Evolutionary conservation across 2,888 invertebrate species (phyloP).

Genomic region (Sesia bembeciformis): DNA sequence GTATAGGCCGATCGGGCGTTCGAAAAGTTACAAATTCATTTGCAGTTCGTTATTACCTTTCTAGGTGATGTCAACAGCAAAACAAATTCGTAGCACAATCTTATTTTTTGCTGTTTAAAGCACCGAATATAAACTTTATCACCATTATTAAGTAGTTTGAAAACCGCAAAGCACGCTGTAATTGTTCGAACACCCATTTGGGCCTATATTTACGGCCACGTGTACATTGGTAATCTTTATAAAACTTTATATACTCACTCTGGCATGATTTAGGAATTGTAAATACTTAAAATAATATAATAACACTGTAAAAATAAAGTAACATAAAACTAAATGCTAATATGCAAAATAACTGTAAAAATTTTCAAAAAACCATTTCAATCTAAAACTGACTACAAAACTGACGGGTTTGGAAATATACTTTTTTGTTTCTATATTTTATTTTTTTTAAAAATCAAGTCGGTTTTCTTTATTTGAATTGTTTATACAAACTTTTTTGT

Average conservation of each 20-base stretch:
- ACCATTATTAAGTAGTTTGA: too few species aligned
- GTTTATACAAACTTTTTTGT: not conserved
- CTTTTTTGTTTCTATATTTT: conserved; percentile 15
- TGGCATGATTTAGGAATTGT: conserved; percentile 46
- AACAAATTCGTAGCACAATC: too few species aligned
- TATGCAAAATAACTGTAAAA: conserved; percentile 46
- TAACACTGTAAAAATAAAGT: conserved; percentile 32
- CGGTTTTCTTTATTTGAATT: conserved; percentile 6
- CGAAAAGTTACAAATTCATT: too few species aligned
- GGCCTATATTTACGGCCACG: too few species aligned
- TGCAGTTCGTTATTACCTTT: too few species aligned
- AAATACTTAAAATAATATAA: conserved; percentile 20
- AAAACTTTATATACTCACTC: conserved; percentile 38
- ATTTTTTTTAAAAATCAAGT: conserved; percentile 13
- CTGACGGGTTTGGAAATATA: conserved; percentile 30
- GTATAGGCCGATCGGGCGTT: too few species aligned
- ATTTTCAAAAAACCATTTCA: conserved; percentile 64
- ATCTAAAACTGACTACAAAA: conserved; percentile 41
- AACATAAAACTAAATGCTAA: conserved; percentile 52
- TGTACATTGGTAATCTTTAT: too few species aligned
- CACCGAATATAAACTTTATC: too few species aligned
- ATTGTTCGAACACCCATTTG: too few species aligned
- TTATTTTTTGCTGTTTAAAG: too few species aligned
- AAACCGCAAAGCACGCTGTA: too few species aligned
- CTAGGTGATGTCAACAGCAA: too few species aligned